A percentile compares a stretch with the other conserved stretches of the same genome.
Conservation (phyloP, 2,888 invertebrate species). For the Crioceris asparagi region DNA sequence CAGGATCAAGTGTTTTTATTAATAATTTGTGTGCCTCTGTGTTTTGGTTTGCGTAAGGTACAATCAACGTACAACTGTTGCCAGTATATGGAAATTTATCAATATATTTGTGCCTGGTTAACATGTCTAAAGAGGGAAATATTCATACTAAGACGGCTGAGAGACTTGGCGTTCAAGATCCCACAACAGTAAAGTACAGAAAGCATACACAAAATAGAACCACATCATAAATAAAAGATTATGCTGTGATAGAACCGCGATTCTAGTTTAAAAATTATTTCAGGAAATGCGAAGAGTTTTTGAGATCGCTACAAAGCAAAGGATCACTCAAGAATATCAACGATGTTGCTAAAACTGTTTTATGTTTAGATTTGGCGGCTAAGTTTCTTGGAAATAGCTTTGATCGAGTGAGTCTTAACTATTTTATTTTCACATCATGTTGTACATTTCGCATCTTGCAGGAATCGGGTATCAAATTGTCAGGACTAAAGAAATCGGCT, state of each 20-base stretch:
- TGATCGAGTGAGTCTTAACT: conserved; percentile 38
- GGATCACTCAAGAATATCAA: conserved; percentile 38
- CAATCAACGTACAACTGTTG: too few species aligned
- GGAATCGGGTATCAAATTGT: conserved; percentile 48
- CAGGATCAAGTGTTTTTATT: too few species aligned
- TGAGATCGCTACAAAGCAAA: conserved; percentile 42
- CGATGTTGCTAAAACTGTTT: conserved; percentile 48
- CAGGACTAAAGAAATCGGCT: conserved; percentile 44
- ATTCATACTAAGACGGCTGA: too few species aligned
- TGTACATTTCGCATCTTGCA: conserved; percentile 22
- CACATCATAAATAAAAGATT: neutral
- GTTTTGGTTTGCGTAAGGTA: too few species aligned
- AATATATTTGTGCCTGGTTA: too few species aligned
- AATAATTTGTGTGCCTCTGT: too few species aligned
- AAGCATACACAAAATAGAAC: neutral
- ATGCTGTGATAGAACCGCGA: neutral
- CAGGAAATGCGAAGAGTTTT: conserved; percentile 46
- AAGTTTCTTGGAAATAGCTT: conserved; percentile 40
- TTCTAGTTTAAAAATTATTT: conserved; percentile 3
- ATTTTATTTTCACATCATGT: neutral
- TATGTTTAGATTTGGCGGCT: conserved; percentile 52
- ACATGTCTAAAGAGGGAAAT: too few species aligned
- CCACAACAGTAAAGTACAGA: conserved; percentile 18
- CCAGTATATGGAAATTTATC: too few species aligned
- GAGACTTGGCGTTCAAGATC: conserved; percentile 19